phyloP scores from a whole-genome alignment of 2,888 invertebrate genomes.

The Marasmarcha lunaedactyla region DNA sequence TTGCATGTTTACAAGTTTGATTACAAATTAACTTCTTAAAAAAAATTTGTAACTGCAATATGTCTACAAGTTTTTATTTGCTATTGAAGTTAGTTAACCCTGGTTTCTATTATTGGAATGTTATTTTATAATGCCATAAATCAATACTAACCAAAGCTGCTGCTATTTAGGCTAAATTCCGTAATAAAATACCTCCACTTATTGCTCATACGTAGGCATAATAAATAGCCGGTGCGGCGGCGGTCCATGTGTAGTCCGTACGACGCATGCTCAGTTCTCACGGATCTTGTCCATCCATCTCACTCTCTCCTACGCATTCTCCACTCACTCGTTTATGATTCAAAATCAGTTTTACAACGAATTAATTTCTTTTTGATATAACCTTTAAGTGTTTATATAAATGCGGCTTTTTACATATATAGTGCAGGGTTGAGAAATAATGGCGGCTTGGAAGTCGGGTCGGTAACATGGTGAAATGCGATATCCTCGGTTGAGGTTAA shows the following conservation, averaged over 20 bases:
- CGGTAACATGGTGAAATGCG: neutral
- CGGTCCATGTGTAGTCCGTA: too few species aligned
- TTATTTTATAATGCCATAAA: too few species aligned
- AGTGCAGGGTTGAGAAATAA: neutral
- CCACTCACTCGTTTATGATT: slow-evolving; percentile 31
- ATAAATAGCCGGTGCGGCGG: too few species aligned
- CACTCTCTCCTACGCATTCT: slow-evolving; percentile 24
- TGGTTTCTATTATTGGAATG: too few species aligned
- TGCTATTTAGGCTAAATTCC: too few species aligned
- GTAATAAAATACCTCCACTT: too few species aligned
- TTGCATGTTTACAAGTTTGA: slow-evolving; percentile 4
- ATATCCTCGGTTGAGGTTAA: neutral
- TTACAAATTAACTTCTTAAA: neutral
- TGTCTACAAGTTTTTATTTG: too few species aligned
- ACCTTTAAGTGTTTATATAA: neutral
- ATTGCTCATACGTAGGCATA: too few species aligned
- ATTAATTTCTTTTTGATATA: slow-evolving; percentile 24
- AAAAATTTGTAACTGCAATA: too few species aligned
- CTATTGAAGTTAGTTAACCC: too few species aligned
- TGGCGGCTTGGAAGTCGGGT: neutral
- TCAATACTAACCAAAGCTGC: too few species aligned
- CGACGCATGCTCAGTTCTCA: slow-evolving; percentile 34
- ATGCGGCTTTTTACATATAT: neutral
- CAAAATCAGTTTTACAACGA: slow-evolving; percentile 18
- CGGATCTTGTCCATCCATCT: slow-evolving; percentile 40